These are phyloP conservation scores for Vollenhovia emeryi DNA, from an alignment of 1,140 invertebrate genomes.

Conservation along the genomic window DNA sequence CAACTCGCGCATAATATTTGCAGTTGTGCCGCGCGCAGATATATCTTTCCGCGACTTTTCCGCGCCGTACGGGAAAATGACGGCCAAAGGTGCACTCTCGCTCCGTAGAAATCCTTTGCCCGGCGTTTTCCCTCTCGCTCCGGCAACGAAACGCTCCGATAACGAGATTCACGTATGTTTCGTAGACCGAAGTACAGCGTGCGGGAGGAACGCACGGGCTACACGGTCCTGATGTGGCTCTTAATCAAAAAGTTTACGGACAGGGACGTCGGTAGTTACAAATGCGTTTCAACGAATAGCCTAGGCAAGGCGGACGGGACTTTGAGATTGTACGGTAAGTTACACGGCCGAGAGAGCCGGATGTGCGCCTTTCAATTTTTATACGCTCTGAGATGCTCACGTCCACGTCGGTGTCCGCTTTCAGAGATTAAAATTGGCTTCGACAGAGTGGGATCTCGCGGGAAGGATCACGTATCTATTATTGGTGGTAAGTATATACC, in stretches of 20 bases:
- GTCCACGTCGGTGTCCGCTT: conserved; percentile 15
- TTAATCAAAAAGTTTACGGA: conserved; percentile 92
- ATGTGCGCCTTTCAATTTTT: not conserved
- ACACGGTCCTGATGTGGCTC: conserved; percentile 94
- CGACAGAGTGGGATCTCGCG: conserved; percentile 69
- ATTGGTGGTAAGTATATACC: conserved; percentile 73
- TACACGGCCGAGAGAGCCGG: not conserved
- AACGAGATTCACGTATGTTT: conserved; percentile 51
- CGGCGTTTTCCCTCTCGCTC: not conserved
- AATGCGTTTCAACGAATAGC: conserved; percentile 96
- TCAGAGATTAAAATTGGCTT: conserved; percentile 77
- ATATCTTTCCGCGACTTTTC: not conserved
- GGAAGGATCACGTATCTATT: conserved; percentile 78
- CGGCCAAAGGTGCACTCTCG: not conserved
- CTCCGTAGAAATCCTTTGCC: not conserved
- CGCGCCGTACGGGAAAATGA: not conserved
- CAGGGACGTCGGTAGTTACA: conserved; percentile 94
- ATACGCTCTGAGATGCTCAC: not conserved
- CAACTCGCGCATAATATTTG: not conserved
- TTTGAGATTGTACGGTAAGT: conserved; percentile 94
- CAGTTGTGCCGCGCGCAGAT: not conserved
- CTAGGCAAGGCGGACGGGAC: conserved; percentile 94
- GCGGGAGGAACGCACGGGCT: conserved; percentile 91
- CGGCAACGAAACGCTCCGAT: not conserved
- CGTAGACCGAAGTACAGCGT: conserved; percentile 93